These are phyloP conservation scores for Etheostoma perlongum DNA, from an alignment of 2,797 vertebrate species.

Conservation along the genomic window DNA sequence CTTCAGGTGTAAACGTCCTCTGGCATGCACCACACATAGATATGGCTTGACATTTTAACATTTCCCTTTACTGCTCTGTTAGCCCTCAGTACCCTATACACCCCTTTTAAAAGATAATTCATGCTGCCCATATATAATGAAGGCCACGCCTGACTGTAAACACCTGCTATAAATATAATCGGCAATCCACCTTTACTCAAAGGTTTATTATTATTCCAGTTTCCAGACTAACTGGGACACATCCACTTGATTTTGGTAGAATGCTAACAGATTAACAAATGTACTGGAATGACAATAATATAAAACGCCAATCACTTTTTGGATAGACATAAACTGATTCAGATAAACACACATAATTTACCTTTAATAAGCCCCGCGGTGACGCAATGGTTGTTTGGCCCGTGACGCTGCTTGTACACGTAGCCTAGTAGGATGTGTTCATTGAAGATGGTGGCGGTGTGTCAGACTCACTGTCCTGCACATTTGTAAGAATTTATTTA, in stretches of 20 bases:
- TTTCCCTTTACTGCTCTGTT: not conserved
- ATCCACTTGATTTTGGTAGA: not conserved
- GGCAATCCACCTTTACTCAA: not conserved
- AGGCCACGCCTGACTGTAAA: not conserved
- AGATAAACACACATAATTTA: not conserved
- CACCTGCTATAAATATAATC: not conserved
- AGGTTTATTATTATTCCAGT: not conserved
- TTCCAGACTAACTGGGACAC: not conserved
- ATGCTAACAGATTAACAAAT: no score
- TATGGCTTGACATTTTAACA: not conserved
- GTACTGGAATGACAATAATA: not conserved
- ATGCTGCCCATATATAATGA: no score
- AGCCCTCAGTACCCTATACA: not conserved
- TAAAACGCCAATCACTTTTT: not conserved
- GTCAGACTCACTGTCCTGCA: conserved; percentile 81
- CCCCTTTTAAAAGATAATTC: not conserved
- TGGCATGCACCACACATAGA: not conserved
- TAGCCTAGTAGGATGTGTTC: conserved; percentile 89
- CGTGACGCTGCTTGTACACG: conserved; percentile 89
- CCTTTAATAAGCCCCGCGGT: conserved; percentile 48
- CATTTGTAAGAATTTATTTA: conserved; percentile 78
- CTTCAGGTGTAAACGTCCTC: no score
- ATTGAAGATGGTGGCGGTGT: conserved; percentile 86
- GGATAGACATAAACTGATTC: not conserved
- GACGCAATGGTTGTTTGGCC: conserved; percentile 74